phyloP scores from a whole-genome alignment of 1,140 invertebrate genomes.

The Cotesia typhae region DNA sequence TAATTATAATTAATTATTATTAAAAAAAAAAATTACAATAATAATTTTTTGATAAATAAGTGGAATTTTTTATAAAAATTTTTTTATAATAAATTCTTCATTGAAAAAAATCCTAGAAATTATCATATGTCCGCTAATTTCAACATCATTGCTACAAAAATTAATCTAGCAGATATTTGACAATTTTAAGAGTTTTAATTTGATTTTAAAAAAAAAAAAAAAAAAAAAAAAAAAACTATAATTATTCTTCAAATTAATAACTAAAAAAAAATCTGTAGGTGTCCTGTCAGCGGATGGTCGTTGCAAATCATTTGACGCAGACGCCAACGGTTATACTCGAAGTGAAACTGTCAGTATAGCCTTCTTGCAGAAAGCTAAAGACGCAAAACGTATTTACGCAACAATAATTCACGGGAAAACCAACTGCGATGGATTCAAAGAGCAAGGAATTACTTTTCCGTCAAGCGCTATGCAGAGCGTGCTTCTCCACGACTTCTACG shows the following conservation, averaged over 20 bases:
- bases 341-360: constrained; percentile 80
- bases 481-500: constrained; percentile 85
- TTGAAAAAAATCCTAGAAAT: too few species aligned
- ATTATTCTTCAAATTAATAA: neutral
- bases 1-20: too few species aligned
- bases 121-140: too few species aligned
- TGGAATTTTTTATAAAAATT: too few species aligned
- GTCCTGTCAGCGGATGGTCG: constrained; percentile 86
- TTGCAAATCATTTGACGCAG: constrained; percentile 90
- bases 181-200: too few species aligned
- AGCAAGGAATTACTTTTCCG: constrained; percentile 91
- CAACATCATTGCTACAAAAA: too few species aligned
- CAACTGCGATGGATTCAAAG: constrained; percentile 85
- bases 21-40: too few species aligned
- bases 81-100: too few species aligned
- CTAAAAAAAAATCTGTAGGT: constrained; percentile 67
- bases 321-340: constrained; percentile 79
- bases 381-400: constrained; percentile 81
- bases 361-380: constrained; percentile 82
- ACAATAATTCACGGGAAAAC: constrained; percentile 75
- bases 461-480: constrained; percentile 82
- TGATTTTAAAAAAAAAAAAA: too few species aligned
- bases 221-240: too few species aligned
- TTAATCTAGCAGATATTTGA: too few species aligned
- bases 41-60: too few species aligned